Evolutionary conservation across 2,888 invertebrate genomes (phyloP).

Genomic region (Cantharis nigra): DNA sequence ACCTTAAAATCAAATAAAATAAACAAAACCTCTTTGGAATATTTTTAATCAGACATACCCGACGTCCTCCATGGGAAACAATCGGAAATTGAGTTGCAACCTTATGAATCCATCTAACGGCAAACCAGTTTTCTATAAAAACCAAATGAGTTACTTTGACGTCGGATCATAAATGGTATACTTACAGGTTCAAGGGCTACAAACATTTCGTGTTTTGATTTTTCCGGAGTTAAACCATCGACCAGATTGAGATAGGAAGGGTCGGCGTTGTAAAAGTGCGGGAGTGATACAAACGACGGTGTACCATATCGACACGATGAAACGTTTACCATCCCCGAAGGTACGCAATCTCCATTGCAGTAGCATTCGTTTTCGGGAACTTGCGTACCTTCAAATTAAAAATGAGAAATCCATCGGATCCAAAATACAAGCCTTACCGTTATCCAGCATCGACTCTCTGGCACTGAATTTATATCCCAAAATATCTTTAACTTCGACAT

Average conservation of each 20-base stretch:
- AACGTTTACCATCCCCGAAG: slow-evolving; percentile 72
- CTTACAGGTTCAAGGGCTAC: slow-evolving; percentile 73
- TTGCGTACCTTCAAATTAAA: slow-evolving; percentile 55
- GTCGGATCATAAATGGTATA: not conserved
- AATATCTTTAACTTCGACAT: slow-evolving; percentile 63
- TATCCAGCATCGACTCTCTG: slow-evolving; percentile 67
- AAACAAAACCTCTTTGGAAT: slow-evolving; percentile 35
- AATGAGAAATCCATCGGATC: not conserved
- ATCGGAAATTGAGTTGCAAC: slow-evolving; percentile 77
- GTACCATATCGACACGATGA: slow-evolving; percentile 75
- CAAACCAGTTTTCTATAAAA: slow-evolving; percentile 68
- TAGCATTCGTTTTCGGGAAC: slow-evolving; percentile 67
- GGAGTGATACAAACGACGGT: slow-evolving; percentile 78
- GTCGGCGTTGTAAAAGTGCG: slow-evolving; percentile 79
- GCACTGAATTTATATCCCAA: slow-evolving; percentile 69
- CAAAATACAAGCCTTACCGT: slow-evolving; percentile 55
- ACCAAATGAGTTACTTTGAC: not conserved
- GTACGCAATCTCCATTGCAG: slow-evolving; percentile 70
- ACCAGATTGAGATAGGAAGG: slow-evolving; percentile 64
- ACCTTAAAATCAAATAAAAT: slow-evolving; percentile 51
- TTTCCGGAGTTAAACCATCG: slow-evolving; percentile 68
- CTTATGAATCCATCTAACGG: slow-evolving; percentile 77
- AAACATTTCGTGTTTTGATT: slow-evolving; percentile 70
- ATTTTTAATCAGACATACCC: slow-evolving; percentile 59
- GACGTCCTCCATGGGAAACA: slow-evolving; percentile 67